A percentile compares a stretch with the other conserved stretches of the same genome.
phyloP scores from a whole-genome alignment of 2,888 invertebrate species.

The Tipula unca region DNA sequence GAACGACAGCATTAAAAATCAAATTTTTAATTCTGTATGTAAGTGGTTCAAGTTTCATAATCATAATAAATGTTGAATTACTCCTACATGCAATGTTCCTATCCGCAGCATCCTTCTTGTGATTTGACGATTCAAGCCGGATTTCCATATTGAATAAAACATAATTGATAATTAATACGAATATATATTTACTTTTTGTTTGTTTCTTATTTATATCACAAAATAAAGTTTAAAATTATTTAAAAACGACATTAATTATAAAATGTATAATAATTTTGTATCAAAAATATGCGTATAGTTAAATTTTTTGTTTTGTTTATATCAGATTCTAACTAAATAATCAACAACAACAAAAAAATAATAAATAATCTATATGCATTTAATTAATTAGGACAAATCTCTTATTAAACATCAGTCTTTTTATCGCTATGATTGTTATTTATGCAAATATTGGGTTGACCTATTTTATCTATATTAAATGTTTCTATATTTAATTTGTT shows the following conservation, averaged over 20 bases:
- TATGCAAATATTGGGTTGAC: not conserved
- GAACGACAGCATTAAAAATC: no score
- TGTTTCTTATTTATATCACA: not conserved
- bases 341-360: not conserved
- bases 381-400: no score
- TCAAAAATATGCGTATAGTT: not conserved
- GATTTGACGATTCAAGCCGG: no score
- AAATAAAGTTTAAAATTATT: not conserved
- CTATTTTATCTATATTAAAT: constrained; percentile 1
- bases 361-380: not conserved
- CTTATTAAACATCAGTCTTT: not conserved
- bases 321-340: not conserved
- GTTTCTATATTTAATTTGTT: constrained; percentile 16
- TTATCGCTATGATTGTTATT: not conserved
- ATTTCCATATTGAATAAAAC: not conserved
- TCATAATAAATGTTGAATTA: no score
- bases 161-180: not conserved
- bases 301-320: not conserved
- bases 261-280: not conserved
- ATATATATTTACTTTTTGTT: not conserved
- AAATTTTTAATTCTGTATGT: no score
- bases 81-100: no score
- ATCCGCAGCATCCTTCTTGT: no score
- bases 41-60: no score
- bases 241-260: not conserved